Base-by-base conservation (phyloP, 1,140 invertebrate genomes). In the Drosophila equinoxialis region DNA sequence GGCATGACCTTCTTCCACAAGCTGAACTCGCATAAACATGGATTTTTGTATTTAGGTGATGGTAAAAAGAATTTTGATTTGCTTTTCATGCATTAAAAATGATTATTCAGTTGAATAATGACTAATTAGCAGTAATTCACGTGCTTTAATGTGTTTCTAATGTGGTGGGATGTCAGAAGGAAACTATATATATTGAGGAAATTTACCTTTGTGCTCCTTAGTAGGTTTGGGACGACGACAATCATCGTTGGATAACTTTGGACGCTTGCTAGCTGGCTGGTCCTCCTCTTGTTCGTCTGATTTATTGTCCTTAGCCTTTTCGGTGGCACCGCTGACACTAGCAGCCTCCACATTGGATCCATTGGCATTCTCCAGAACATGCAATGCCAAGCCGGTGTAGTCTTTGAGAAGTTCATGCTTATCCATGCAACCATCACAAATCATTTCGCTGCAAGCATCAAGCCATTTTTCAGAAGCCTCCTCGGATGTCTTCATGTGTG, bases 391-490 rank as follows among this genome's bases (percentile, higher is more conserved):
- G 0, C 91, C 91, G 68, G 93, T 93, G 90, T 98, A 98, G 78
- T 95, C 93, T 93, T 95, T 94, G 0, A 98, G 92, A 90, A 98
- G 97, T 10, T 94, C 92, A 93, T 96, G 94, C 59, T 94, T 94
- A 7, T 94, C 93, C 94, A 97, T 97, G 79, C 96, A 97, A 10
- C 60, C 71, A 60, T 94, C 94, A 80, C 96, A 97, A 61, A 96
- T 95, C 95, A 98, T 96, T 93, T 98, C 96, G 71, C 94, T 93
- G 92, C 95, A 97, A 23, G 94, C 92, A 72, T 95, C 94, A 11
- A 94, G 93, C 58, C 77, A 67, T 80, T 94, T 94, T 13, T 93
- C 92, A 35, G 90, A 81, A 45, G 94, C 94, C 4, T 95, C 92
- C 66, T 92, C 92, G 11, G 93, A 92, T 6, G 35, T 73, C 67